Conservation (phyloP, 2,888 invertebrate species). For the Phengaris arion region DNA sequence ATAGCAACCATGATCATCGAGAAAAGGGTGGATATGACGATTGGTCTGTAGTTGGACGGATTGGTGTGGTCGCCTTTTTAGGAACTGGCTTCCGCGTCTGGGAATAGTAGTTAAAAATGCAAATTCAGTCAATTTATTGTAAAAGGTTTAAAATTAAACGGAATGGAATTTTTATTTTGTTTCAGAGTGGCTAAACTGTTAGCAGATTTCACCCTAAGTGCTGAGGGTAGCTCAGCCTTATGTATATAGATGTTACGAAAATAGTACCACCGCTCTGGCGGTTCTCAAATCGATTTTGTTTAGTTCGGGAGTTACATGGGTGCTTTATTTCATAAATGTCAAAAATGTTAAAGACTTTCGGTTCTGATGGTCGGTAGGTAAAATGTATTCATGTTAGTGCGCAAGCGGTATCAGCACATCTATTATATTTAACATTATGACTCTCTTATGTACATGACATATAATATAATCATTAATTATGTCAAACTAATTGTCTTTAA, state of each 20-base stretch:
- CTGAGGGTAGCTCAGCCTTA: constrained; percentile 20
- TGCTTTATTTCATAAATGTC: background rate
- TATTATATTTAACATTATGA: no score
- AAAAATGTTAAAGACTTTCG: background rate
- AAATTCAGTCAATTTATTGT: constrained; percentile 15
- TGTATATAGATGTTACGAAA: constrained; percentile 26
- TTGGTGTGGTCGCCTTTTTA: no score
- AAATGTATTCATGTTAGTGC: no score
- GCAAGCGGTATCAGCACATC: no score
- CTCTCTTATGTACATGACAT: no score
- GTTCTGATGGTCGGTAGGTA: background rate
- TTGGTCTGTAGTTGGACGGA: no score
- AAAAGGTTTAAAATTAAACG: constrained; percentile 20
- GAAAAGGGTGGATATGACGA: no score
- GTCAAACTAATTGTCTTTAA: no score
- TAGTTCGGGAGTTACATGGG: constrained; percentile 2
- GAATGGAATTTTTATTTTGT: constrained; percentile 18
- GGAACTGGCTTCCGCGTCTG: background rate
- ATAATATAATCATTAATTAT: no score
- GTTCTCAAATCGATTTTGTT: constrained; percentile 16
- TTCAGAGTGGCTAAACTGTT: constrained; percentile 17
- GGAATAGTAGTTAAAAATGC: constrained; percentile 15
- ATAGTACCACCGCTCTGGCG: constrained; percentile 16
- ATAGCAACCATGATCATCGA: no score
- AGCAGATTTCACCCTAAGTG: constrained; percentile 21